Percentiles rank a stretch among this genome's conserved stretches.
Conservation (phyloP, 2,113 vertebrate species). For the Heterotis niloticus region DNA sequence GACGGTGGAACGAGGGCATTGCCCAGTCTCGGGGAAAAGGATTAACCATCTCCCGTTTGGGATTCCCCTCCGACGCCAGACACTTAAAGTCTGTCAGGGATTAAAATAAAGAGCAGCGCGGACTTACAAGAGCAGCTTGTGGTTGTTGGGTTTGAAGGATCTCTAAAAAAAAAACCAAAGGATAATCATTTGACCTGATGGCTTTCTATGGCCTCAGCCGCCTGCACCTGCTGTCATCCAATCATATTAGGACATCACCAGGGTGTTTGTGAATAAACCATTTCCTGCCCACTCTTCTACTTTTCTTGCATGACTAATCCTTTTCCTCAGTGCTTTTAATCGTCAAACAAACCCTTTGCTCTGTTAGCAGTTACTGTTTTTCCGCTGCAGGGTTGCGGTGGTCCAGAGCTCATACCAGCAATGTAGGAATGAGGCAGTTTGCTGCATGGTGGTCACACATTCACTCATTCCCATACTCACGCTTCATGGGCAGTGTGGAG, state of each 20-base stretch:
- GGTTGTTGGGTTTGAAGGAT: background rate
- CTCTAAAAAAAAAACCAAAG: background rate
- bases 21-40: conserved; percentile 59
- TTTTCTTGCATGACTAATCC: too few relatives aligned
- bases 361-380: too few relatives aligned
- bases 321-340: too few relatives aligned
- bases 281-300: background rate
- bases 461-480: too few relatives aligned
- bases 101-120: conserved; percentile 63
- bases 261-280: background rate
- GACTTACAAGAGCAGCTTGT: conserved; percentile 30
- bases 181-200: background rate
- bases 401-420: too few relatives aligned
- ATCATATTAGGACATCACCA: background rate
- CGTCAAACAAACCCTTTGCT: too few relatives aligned
- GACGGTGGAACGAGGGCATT: conserved; percentile 66
- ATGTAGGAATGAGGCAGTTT: too few relatives aligned
- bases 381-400: too few relatives aligned
- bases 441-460: too few relatives aligned
- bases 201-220: too few relatives aligned
- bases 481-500: too few relatives aligned
- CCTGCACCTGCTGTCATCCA: background rate
- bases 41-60: conserved; percentile 67
- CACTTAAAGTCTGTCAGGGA: conserved; percentile 72
- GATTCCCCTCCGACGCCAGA: conserved; percentile 65